Evolutionary conservation across 2,113 vertebrate species (phyloP), one percentile per base, ranked within the genome.

Genomic region (Protobothrops mucrosquamatus): DNA sequence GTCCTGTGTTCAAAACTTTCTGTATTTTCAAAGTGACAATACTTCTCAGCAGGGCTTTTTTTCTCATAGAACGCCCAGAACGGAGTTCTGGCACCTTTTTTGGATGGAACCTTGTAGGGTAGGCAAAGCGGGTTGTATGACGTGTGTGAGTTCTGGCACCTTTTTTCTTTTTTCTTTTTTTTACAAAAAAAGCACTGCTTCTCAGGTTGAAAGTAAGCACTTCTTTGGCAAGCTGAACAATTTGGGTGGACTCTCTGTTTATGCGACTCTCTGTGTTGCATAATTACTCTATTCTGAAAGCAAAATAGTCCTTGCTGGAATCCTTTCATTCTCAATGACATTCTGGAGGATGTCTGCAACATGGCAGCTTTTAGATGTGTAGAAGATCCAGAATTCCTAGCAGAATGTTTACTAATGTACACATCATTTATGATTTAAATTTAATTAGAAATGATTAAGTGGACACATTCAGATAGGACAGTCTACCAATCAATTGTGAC

Each of bases 241-340:
- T 94, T n/a, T 52, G 20, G 2, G 11, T 90, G 23, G 23, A 51
- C 11, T 86, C 43, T 29, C 24, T 91, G 61, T n/a, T 69, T n/a
- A 69, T 69, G 11, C 11, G 2, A n/a, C 29, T 69, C 23, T 85
- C 1, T 18, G 14, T 91, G 2, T 22, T 94, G 69, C 46, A 29
- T 88, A 91, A 57, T 2, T 81, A 86, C 48, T 81, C 46, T 12
- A 2, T 39, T 91, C 74, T 90, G 92, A 95, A 95, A 94, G 91
- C 52, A 91, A 92, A 64, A 61, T 3, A 2, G 20, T 46, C 94
- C 88, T 55, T 92, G 93, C 88, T 46, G 23, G 11, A 92, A 81
- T 91, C 23, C 43, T 55, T 86, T 48, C 59, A 26, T 2, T 92
- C 9, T 88, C 0, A 92, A 8, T 43, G 48, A 48, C 88, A 90